Conservation (phyloP, 2,113 vertebrate species). For the Pachycephala philippinensis region DNA sequence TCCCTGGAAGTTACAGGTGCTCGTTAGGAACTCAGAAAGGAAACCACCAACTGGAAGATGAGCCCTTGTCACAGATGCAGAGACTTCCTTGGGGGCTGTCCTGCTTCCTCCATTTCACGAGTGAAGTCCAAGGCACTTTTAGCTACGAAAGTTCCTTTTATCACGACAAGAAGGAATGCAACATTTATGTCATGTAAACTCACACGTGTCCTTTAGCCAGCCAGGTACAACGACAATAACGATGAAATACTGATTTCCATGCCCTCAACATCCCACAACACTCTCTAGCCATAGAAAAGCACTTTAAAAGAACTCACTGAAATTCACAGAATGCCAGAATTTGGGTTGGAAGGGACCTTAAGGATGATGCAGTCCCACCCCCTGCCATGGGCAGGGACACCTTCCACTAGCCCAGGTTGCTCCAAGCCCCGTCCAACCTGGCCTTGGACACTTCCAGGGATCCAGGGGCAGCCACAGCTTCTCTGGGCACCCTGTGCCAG, state of each 20-base stretch:
- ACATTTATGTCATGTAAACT: neutral
- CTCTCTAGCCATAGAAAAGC: neutral
- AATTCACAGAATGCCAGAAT: neutral
- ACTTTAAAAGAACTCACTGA: neutral
- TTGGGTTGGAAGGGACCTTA: neutral
- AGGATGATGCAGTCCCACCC: neutral
- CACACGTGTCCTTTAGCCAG: rapidly evolving
- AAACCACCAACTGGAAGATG: neutral
- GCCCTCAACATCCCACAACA: rapidly evolving
- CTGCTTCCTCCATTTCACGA: neutral
- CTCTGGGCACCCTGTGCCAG: neutral
- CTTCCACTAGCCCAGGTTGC: rapidly evolving
- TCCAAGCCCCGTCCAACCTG: rapidly evolving
- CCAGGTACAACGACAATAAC: rapidly evolving
- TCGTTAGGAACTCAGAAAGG: neutral
- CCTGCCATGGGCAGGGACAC: neutral
- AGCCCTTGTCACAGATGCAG: neutral
- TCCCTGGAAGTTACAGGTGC: neutral
- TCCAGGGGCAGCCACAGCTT: neutral
- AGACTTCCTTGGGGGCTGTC: neutral
- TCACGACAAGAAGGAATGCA: neutral
- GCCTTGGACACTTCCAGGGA: neutral
- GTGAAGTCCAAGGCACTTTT: neutral
- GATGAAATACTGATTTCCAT: neutral
- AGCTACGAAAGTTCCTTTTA: neutral